These are phyloP conservation scores for Lochmaea crataegi DNA, from an alignment of 2,888 invertebrate genomes.

Conservation along the genomic window DNA sequence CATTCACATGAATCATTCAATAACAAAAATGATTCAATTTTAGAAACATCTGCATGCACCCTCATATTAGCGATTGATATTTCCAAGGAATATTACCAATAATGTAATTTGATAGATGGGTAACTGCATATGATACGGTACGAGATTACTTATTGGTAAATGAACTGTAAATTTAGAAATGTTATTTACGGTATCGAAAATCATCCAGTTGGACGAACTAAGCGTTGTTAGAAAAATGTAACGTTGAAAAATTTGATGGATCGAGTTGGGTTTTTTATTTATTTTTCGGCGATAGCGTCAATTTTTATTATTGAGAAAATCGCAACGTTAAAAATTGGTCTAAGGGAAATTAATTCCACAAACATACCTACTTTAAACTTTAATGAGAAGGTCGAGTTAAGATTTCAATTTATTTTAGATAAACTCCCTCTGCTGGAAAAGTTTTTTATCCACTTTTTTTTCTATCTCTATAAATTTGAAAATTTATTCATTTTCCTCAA, in stretches of 20 bases:
- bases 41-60: conserved; percentile 48
- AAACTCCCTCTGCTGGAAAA: too few species aligned
- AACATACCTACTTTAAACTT: too few species aligned
- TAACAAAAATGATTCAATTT: conserved; percentile 40
- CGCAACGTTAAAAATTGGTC: neutral
- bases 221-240: conserved; percentile 32
- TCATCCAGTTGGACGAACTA: conserved; percentile 40
- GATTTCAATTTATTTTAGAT: too few species aligned
- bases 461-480: too few species aligned
- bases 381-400: too few species aligned
- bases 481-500: too few species aligned
- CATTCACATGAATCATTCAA: conserved; percentile 34
- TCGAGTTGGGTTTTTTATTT: neutral
- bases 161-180: conserved; percentile 52
- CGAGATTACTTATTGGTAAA: conserved; percentile 51
- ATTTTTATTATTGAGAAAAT: neutral
- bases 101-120: conserved; percentile 55
- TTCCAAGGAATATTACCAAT: conserved; percentile 48
- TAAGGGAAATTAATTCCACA: too few species aligned
- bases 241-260: conserved; percentile 17
- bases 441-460: too few species aligned
- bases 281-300: neutral
- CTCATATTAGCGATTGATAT: conserved; percentile 48
- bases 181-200: conserved; percentile 50
- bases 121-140: conserved; percentile 51